Base-by-base conservation (phyloP, 2,113 vertebrate genomes). In the Bubo blakistoni region DNA sequence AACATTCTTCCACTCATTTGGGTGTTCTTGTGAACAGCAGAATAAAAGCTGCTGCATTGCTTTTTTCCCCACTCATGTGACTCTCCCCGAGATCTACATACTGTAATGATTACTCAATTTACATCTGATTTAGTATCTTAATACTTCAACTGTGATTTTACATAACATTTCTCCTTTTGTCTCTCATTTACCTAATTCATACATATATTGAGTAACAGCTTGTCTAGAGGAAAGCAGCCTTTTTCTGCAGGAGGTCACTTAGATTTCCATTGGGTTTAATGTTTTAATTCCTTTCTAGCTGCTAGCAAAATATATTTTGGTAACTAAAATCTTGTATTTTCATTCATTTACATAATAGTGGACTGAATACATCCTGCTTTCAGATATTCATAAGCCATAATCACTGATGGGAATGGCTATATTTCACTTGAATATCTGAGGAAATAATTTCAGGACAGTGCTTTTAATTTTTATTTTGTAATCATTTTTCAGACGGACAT, bases 161-260 rank as follows among this genome's bases (percentile, higher is more conserved):
- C 86, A 85, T 85, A 93, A 94, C 86, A 94, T 96, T 90, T 94
- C 93, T 83, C 74, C 87, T 90, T 96, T 90, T 97, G 91, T 90
- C 87, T 91, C 91, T 97, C 95, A 97, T 96, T 96, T 97, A 94
- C 84, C 78, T 93, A 95, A 97, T 95, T 92, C 93, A 74, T n/a
- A 94, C 78, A 67, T 36, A 67, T 54, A 95, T 71, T 71, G 89
- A 95, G 71, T 90, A 90, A 96, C 0, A 4, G 42, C n/a, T 32
- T 90, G 74, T 91, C 92, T 91, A 80, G 81, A 89, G 87, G 87
- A 88, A 90, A 71, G n/a, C 63, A 88, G 84, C 16, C 89, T 86
- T 59, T 81, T 97, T 90, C 95, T 94, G 74, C 87, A 95, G 95
- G 84, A 96, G 95, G 92, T 97, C 95, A 92, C 86, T 95, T 70